Evolutionary conservation across 2,888 invertebrate species (phyloP).

Genomic region (Eristalis arbustorum): DNA sequence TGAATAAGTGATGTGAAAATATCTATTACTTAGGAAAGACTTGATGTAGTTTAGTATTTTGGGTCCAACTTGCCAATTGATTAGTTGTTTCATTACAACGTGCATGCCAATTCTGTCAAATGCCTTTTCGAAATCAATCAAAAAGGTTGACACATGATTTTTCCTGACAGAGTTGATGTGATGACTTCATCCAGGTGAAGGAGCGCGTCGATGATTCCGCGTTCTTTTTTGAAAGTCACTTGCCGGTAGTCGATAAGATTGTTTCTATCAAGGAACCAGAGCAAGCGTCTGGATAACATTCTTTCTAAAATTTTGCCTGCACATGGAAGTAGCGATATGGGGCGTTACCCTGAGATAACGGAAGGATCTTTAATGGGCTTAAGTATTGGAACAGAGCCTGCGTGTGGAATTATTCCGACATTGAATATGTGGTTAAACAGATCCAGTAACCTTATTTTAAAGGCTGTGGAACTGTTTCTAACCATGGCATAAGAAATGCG

Average conservation of each 20-base stretch:
- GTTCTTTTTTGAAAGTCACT: background rate
- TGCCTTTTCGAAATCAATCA: constrained; percentile 4
- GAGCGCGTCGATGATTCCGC: background rate
- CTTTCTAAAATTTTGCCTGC: constrained; percentile 23
- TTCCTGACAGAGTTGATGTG: background rate
- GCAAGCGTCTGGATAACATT: constrained; percentile 9
- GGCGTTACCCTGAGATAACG: background rate
- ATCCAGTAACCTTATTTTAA: background rate
- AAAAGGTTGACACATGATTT: background rate
- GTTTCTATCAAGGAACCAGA: background rate
- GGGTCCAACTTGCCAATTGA: background rate
- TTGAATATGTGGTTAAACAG: background rate
- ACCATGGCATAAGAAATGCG: too few relatives aligned
- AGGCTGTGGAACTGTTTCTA: background rate
- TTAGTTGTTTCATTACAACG: background rate
- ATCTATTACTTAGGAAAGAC: constrained; percentile 36
- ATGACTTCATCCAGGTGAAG: background rate
- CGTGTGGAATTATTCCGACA: background rate
- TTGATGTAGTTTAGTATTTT: background rate
- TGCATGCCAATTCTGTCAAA: constrained; percentile 1
- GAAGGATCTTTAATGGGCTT: constrained; percentile 15
- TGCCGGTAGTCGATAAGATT: background rate
- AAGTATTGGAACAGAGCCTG: constrained; percentile 16
- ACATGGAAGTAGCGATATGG: constrained; percentile 25
- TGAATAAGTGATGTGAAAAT: background rate